Percentiles rank a stretch among this genome's conserved stretches.
phyloP scores from a whole-genome alignment of 2,888 invertebrate genomes.

The Zhuqinia jingwanae region DNA sequence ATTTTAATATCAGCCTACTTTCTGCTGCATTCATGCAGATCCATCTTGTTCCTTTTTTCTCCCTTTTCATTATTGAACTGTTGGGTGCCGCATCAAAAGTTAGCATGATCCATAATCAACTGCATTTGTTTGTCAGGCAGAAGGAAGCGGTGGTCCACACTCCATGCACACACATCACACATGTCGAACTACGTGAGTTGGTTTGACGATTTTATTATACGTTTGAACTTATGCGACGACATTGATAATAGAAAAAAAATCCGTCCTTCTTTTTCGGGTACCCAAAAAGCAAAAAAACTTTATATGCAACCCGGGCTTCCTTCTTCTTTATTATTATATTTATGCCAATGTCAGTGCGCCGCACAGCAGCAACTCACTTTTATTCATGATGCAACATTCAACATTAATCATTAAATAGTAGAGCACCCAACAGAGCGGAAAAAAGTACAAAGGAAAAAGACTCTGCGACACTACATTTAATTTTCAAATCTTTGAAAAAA shows the following conservation, averaged over 20 bases:
- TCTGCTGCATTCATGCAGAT: neutral
- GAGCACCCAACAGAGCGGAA: slow-evolving; percentile 43
- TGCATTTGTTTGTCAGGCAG: no score
- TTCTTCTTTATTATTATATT: neutral
- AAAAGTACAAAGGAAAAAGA: neutral
- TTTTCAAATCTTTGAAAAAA: neutral
- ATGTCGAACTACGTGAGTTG: no score
- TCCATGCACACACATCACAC: slow-evolving; percentile 22
- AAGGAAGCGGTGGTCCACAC: no score
- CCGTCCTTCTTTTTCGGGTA: neutral
- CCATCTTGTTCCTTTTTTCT: neutral
- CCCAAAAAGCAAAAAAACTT: neutral
- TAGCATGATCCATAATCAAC: no score
- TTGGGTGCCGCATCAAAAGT: no score
- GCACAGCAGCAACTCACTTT: neutral
- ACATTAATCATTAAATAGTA: slow-evolving; percentile 48
- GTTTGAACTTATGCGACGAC: neutral
- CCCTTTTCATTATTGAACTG: no score
- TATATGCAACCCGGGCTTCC: neutral
- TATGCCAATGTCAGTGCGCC: neutral
- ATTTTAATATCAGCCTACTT: slow-evolving; percentile 1
- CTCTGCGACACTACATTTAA: no score
- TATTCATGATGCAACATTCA: slow-evolving; percentile 14
- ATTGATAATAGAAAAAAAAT: neutral
- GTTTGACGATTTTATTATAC: no score